phyloP scores from a whole-genome alignment of 2,888 invertebrate genomes.

The Lepidocyrtoides sp. region DNA sequence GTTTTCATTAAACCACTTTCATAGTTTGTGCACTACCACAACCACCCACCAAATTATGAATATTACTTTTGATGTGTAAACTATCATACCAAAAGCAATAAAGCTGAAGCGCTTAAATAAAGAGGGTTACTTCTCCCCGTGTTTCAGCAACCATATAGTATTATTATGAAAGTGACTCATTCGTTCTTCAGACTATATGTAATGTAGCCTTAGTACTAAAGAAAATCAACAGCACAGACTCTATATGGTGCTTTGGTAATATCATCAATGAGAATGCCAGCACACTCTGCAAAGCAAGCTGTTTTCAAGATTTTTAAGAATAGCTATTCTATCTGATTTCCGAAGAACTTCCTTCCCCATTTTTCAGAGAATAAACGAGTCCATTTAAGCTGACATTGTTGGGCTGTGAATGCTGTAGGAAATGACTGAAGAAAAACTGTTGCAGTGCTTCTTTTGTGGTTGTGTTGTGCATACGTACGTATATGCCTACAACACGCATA shows the following conservation, averaged over 20 bases:
- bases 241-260: too few relatives aligned
- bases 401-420: slow-evolving; percentile 37
- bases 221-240: not conserved
- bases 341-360: slow-evolving; percentile 71
- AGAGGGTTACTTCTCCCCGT: slow-evolving; percentile 24
- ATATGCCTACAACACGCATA: not conserved
- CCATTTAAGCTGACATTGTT: slow-evolving; percentile 67
- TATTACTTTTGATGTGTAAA: slow-evolving; percentile 38
- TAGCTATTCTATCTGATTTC: slow-evolving; percentile 67
- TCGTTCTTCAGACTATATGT: not conserved
- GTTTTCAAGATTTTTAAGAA: slow-evolving; percentile 48
- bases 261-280: not conserved
- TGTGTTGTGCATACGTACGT: not conserved
- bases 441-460: slow-evolving; percentile 1
- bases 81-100: slow-evolving; percentile 6
- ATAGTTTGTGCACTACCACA: slow-evolving; percentile 38
- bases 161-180: slow-evolving; percentile 30
- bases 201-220: not conserved
- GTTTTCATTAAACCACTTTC: slow-evolving; percentile 59
- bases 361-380: slow-evolving; percentile 70
- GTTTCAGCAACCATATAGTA: not conserved
- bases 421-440: slow-evolving; percentile 42
- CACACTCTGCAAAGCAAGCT: not conserved
- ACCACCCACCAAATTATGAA: slow-evolving; percentile 69
- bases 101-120: not conserved